Base-by-base conservation (phyloP, 2,888 invertebrate genomes). In the Drosophila longiperda region DNA sequence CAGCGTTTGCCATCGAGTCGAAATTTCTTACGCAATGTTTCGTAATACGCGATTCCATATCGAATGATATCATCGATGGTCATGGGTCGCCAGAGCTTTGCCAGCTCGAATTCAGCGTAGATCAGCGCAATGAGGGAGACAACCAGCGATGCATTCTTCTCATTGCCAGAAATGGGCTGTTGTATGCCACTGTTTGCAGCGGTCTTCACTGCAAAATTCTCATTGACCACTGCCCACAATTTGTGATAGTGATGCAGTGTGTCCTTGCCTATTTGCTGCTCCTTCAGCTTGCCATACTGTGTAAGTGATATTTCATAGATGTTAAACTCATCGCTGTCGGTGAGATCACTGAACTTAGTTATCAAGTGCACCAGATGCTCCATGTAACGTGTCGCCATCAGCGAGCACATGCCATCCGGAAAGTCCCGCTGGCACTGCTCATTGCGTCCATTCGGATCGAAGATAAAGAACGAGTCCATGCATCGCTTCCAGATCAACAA, bases 41-140 rank as follows among this genome's bases (percentile, higher is more conserved):
- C 83, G 23, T 90, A 90, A 54, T 91, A 91, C 20, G 87, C 87
- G 2, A 76, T 78, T 0, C 92, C 92, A 29, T 90, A 91, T 12
- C 88, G 78, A 1, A 92, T 84, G 3, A 93, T 78, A 26, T 92
- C 91, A 52, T 96, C 96, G 1, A 96, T 89, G 20, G 94, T 94
- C 71, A 94, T 94, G 85, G 94, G 93, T 0, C 94, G 94, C 96
- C 96, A 96, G 62, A 94, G 93, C 60, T 94, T 94, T 0, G 95
- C 94, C 0, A 95, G 94, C 3, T 96, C 95, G 75, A 96, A 95
- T 83, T 95, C 94, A 0, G 95, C 94, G 78, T 96, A 96, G 0
- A 95, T 94, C 91, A 96, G 92, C 4, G 95, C 95, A 8, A 95
- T 94, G 0, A 95, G 92, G 0, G 95, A 94, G 69, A 95, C 95